A percentile compares a stretch with the other conserved stretches of the same genome.
Evolutionary conservation across 2,797 vertebrate genomes (phyloP).

Genomic region (Sebastes jordani): DNA sequence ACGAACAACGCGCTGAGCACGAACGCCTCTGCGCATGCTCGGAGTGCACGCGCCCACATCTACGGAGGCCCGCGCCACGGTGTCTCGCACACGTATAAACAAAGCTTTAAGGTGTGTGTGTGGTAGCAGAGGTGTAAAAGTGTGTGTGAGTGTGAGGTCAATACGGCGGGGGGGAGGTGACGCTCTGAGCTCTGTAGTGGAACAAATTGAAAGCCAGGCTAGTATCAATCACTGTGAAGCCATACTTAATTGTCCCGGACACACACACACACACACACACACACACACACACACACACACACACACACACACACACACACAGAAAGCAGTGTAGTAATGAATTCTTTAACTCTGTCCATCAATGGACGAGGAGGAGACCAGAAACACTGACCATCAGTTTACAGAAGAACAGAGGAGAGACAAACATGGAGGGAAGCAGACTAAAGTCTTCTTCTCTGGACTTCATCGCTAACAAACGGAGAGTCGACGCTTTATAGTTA

Average conservation of each 20-base stretch:
- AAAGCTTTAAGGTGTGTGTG: background rate
- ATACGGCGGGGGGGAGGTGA: conserved; percentile 18
- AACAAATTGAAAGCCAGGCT: conserved; percentile 99
- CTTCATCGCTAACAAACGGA: too few relatives aligned
- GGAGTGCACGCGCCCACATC: too few relatives aligned
- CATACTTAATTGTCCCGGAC: conserved; percentile 93
- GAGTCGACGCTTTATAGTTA: background rate
- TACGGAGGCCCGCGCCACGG: too few relatives aligned
- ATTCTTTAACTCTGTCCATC: conserved; percentile 9
- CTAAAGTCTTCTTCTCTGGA: too few relatives aligned
- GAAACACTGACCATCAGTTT: background rate
- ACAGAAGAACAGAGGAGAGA: background rate
- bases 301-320: conserved; percentile 28
- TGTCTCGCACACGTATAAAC: too few relatives aligned
- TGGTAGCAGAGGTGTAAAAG: background rate
- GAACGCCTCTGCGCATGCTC: too few relatives aligned
- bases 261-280: too few relatives aligned
- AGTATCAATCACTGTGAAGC: conserved; percentile 98
- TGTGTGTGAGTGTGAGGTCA: conserved; percentile 54
- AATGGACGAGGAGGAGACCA: background rate
- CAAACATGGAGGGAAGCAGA: background rate
- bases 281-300: conserved; percentile 8
- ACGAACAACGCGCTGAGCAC: too few relatives aligned
- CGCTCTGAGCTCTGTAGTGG: conserved; percentile 98
- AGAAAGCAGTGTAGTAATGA: conserved; percentile 4